Base-by-base conservation (phyloP, 2,797 vertebrate genomes). In the Acanthiza pusilla region DNA sequence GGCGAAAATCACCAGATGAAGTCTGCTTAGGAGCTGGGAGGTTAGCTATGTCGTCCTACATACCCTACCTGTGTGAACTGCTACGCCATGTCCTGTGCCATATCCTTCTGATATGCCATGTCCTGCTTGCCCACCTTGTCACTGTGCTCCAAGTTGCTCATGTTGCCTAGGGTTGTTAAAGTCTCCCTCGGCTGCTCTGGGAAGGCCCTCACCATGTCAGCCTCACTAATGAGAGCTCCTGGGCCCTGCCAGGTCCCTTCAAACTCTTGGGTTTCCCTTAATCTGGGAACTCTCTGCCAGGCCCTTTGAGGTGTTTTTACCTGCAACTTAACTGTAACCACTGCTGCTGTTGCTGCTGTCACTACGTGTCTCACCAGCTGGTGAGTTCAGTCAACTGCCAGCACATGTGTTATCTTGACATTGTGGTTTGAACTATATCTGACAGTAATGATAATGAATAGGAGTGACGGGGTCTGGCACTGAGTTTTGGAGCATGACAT, bases 161-260 rank as follows among this genome's bases (percentile, higher is more conserved):
- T 45, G 27, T 23, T 85, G 3, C 1, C 13, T n/a, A 38, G 23
- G 51, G 19, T 45, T 0, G 0, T 60, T 67, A 38, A 60, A 32
- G 32, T 75, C 47, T 60, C 27, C 9, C 22, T 45, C 0, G 0
- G 6, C 60, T 53, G 9, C 29, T 66, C 53, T 73, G 60, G 60
- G n/a, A 45, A 60, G 20, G 53, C 45, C 2, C 17, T 73, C n/a
- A 25, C 13, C 4, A 7, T 15, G 38, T 20, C 15, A 25, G 32
- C 19, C 13, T 51, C 8, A 12, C 29, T 25, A 20, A 15, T 4
- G 29, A 47, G 20, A 73, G 4, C n/a, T 65, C 23, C 38, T 40
- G 16, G 5, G 10, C 53, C 7, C n/a, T 40, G 20, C 23, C 14
- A 18, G 6, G 3, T 54, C 20, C 48, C 17, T 60, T 11, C 13